Evolutionary conservation across 1,140 invertebrate genomes (phyloP).

Genomic region (Euura saliciscinereae): DNA sequence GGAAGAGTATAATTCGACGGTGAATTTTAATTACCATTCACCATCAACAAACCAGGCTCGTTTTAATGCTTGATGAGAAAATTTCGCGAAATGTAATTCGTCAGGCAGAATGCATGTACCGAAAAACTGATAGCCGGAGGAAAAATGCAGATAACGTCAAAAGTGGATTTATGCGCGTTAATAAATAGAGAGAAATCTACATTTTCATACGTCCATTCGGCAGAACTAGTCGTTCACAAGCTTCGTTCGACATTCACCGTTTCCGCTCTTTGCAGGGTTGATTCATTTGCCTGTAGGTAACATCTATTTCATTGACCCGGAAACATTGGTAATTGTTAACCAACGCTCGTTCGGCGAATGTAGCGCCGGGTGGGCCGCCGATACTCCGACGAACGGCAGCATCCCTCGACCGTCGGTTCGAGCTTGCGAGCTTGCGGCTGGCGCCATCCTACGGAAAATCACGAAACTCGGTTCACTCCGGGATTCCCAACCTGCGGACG

Average conservation of each 20-base stretch:
- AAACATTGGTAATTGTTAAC: constrained; percentile 47
- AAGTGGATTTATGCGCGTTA: too few species aligned
- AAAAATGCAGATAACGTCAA: too few species aligned
- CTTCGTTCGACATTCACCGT: not conserved
- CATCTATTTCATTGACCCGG: constrained; percentile 33
- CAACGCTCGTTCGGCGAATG: constrained; percentile 27
- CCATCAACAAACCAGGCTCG: not conserved
- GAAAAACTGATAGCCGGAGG: too few species aligned
- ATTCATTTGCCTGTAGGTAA: constrained; percentile 43
- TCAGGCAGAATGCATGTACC: too few species aligned
- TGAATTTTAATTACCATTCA: not conserved
- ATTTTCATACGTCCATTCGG: too few species aligned
- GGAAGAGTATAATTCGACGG: not conserved
- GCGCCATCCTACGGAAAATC: constrained; percentile 42
- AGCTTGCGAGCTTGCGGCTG: constrained; percentile 28
- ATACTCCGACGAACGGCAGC: constrained; percentile 40
- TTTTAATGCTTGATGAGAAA: too few species aligned
- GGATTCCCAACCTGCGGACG: constrained; percentile 9
- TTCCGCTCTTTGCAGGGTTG: constrained; percentile 12
- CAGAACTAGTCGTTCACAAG: not conserved
- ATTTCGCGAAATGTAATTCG: too few species aligned
- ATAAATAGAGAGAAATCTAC: too few species aligned
- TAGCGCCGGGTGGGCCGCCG: constrained; percentile 20
- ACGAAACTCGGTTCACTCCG: constrained; percentile 23
- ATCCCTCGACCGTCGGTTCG: constrained; percentile 32